Evolutionary conservation across 2,888 invertebrate species (phyloP), one percentile per base, ranked within the genome.

Genomic region (Amblyjoppa fuscipennis): DNA sequence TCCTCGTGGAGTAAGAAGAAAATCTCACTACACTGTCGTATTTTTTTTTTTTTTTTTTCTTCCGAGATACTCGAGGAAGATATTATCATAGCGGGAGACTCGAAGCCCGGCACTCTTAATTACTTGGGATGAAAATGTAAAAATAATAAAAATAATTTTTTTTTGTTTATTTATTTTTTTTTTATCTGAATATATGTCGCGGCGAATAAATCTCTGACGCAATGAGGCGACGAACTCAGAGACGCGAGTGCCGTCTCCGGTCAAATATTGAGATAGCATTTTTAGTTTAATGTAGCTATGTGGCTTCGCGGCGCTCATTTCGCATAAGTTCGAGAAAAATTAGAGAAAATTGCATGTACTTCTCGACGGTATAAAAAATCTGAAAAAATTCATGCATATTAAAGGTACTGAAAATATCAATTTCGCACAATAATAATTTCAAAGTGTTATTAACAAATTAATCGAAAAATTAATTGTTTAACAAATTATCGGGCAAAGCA

Each of bases 1-100:
- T 38, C 13, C 73, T 68, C 56, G 59, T 20, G 41, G 13, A 59
- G n/a, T 49, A 73, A 71, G 20, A 64, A 80, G 53, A 77, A 77
- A 71, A 82, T 56, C 71, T 78, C 66, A 73, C 68, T 78, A 73
- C 59, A 28, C 0, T 34, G n/a, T 3, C 28, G 16, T 25, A 45
- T 68, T 20, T 66, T 20, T 20, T 20, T 20, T 20, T 20, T 66
- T 20, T 68, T 20, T 66, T 20, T 64, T 34, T 51, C 49, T 31
- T 56, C 3, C 25, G 69, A 70, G 45, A 41, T 28, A 64, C 76
- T 73, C 28, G 59, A 66, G 66, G 41, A 53, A 41, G 34, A 5
- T 66, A 20, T 66, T 51, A 45, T 71, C 61, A 76, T 64, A 59
- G 16, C 45, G 61, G 38, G 53, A 38, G 34, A 51, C 11, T 68